A percentile compares a stretch with the other conserved stretches of the same genome.
Evolutionary conservation across 2,888 invertebrate species (phyloP).

Genomic region (Troides helena): DNA sequence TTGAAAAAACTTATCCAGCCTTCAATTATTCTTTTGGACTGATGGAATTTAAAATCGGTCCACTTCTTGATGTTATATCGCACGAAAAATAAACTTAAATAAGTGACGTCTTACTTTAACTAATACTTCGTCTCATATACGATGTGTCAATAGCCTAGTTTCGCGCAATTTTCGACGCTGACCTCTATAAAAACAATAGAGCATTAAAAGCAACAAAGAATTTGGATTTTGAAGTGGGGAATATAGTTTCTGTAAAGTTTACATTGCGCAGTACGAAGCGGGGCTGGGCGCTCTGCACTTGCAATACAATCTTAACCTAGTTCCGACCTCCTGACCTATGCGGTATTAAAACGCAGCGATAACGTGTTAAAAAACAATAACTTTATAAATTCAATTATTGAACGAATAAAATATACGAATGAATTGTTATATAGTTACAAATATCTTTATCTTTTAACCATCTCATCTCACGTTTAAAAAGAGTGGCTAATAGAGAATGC

Average conservation of each 20-base stretch:
- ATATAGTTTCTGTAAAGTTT: slow-evolving; percentile 20
- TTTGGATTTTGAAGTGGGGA: slow-evolving; percentile 3
- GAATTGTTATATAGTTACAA: no score
- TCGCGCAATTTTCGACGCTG: neutral
- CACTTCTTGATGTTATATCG: no score
- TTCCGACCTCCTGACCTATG: slow-evolving; percentile 28
- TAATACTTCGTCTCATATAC: no score
- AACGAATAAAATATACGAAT: no score
- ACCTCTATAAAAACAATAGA: slow-evolving; percentile 1
- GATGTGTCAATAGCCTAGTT: neutral
- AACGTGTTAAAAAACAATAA: slow-evolving; percentile 15
- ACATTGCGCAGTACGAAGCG: slow-evolving; percentile 23
- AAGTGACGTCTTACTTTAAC: no score
- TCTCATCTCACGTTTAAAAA: no score
- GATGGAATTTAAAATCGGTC: no score
- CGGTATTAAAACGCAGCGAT: slow-evolving; percentile 23
- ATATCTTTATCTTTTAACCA: no score
- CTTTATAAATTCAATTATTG: neutral
- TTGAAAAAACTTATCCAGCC: no score
- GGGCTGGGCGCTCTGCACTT: slow-evolving; percentile 5
- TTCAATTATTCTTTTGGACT: no score
- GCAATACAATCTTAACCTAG: slow-evolving; percentile 30
- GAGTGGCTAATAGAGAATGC: no score
- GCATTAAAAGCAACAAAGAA: slow-evolving; percentile 3
- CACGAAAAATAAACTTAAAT: no score